Conservation (phyloP, 1,140 invertebrate species). For the Hypothenemus hampei region DNA sequence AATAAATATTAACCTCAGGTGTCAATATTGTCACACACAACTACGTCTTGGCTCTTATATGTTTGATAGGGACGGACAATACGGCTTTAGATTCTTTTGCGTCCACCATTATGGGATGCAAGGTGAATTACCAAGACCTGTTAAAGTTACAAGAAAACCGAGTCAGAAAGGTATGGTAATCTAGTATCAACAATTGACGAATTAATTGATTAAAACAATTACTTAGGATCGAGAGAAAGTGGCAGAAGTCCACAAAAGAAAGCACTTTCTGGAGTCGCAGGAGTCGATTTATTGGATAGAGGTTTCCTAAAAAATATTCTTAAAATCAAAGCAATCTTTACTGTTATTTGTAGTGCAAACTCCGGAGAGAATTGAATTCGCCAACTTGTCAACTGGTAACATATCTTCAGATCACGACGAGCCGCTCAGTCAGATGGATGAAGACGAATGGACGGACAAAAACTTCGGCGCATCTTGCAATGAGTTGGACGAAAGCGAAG, state of each 20-base stretch:
- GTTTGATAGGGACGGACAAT: slow-evolving; percentile 69
- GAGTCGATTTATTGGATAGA: slow-evolving; percentile 57
- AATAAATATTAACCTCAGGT: too few species aligned
- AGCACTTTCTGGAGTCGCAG: slow-evolving; percentile 48
- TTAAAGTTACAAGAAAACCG: slow-evolving; percentile 33
- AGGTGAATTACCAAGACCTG: slow-evolving; percentile 42
- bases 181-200: too few species aligned
- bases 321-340: not conserved
- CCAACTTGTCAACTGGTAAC: slow-evolving; percentile 58
- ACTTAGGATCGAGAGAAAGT: slow-evolving; percentile 4
- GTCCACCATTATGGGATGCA: slow-evolving; percentile 70
- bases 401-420: slow-evolving; percentile 64
- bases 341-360: slow-evolving; percentile 51
- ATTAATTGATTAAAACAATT: not conserved
- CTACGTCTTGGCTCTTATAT: slow-evolving; percentile 69
- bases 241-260: slow-evolving; percentile 39
- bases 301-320: slow-evolving; percentile 36
- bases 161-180: slow-evolving; percentile 25
- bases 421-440: slow-evolving; percentile 75
- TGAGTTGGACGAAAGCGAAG: slow-evolving; percentile 67
- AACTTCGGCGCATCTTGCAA: slow-evolving; percentile 77
- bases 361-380: slow-evolving; percentile 80
- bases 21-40: slow-evolving; percentile 67
- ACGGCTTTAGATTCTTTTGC: slow-evolving; percentile 73
- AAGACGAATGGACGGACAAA: slow-evolving; percentile 89